Evolutionary conservation across 1,140 invertebrate genomes (phyloP), one percentile per base, ranked within the genome.

Genomic region (Drosophila murphyi): DNA sequence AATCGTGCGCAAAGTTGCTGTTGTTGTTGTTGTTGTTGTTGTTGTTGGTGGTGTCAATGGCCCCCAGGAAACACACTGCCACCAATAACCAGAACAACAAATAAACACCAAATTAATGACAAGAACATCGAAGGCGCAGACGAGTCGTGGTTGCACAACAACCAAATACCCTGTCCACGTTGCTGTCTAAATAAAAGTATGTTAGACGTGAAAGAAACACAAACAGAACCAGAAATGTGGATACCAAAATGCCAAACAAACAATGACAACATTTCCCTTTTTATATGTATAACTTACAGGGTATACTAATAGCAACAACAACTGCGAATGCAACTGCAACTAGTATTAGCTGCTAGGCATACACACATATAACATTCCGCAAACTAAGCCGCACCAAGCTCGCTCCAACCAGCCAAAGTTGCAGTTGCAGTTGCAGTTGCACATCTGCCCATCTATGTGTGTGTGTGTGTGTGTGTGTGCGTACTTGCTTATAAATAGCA

Each of bases 401-500:
- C 55, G 41, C 37, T 39, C 37, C 67, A 74, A 70, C 12, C 56
- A 59, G 45, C 45, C 43, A 45, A 41, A 43, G 32, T 32, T 54
- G 7, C 47, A 32, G 43, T 32, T 31, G 60, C 55, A 31, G 41
- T 20, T 20, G 20, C 20, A 52, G 54, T 39, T 20, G 20, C 20
- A 20, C 20, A 20, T 20, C 20, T 20, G 20, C 1, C 20, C 20
- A 20, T 20, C 20, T 20, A 20, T 20, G 20, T 64, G 59, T 48
- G 37, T 34, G 39, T 43, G 34, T 39, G 41, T 57, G n/a, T n/a
- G 43, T 41, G 35, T 48, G 54, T 57, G 47, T 39, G 29, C 29
- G 41, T 61, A 64, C 28, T 31, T 37, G 20, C 51, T 70, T 80
- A 80, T 74, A 77, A 69, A 77, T 77, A 77, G 71, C 52, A 37